These are phyloP conservation scores for Papilio xuthus DNA, from an alignment of 1,140 invertebrate species.

Conservation along the genomic window DNA sequence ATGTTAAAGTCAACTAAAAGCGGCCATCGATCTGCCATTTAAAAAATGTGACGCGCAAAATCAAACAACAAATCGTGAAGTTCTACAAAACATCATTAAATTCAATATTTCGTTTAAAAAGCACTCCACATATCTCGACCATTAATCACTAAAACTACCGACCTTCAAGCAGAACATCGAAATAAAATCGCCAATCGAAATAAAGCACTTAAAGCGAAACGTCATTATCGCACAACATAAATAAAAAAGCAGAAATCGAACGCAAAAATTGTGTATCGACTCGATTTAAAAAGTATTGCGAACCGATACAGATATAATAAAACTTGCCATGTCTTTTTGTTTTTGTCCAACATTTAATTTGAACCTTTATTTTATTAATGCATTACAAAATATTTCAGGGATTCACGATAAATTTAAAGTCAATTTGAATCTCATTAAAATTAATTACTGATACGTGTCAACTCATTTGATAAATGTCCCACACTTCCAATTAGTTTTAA, in stretches of 20 bases:
- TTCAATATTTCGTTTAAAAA: slow-evolving; percentile 81
- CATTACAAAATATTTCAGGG: slow-evolving; percentile 18
- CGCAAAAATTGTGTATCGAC: slow-evolving; percentile 80
- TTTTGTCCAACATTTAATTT: slow-evolving; percentile 25
- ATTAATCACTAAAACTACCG: slow-evolving; percentile 81
- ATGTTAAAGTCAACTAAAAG: not conserved
- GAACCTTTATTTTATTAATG: slow-evolving; percentile 11
- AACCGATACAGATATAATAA: slow-evolving; percentile 48
- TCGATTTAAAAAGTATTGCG: slow-evolving; percentile 80
- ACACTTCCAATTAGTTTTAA: slow-evolving; percentile 4
- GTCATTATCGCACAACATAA: slow-evolving; percentile 81
- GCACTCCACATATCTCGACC: slow-evolving; percentile 78
- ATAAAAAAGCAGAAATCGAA: slow-evolving; percentile 79
- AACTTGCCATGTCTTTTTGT: slow-evolving; percentile 30
- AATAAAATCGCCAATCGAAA: slow-evolving; percentile 81
- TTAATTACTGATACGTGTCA: slow-evolving; percentile 11
- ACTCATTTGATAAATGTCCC: not conserved
- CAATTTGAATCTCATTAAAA: slow-evolving; percentile 20
- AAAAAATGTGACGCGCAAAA: slow-evolving; percentile 33
- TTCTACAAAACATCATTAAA: slow-evolving; percentile 79
- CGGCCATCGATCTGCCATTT: slow-evolving; percentile 51
- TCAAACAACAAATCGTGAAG: slow-evolving; percentile 64
- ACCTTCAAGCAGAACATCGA: slow-evolving; percentile 80
- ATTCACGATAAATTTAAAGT: slow-evolving; percentile 7
- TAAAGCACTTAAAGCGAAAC: slow-evolving; percentile 81